Evolutionary conservation across 2,888 invertebrate species (phyloP), one percentile per base, ranked within the genome.

Genomic region (Sarcophaga caerulescens): DNA sequence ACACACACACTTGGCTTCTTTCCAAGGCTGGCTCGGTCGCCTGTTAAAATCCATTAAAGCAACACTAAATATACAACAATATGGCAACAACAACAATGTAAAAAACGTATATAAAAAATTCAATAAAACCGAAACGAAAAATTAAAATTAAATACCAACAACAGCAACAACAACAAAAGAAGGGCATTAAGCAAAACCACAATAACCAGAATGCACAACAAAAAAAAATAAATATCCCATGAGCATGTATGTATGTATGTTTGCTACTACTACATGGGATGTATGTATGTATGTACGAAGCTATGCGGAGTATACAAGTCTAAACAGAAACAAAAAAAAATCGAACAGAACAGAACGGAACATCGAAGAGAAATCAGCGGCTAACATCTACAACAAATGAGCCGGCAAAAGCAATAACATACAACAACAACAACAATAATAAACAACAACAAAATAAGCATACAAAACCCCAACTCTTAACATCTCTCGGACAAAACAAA

Each of bases 31-130:
- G 86, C 75, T 89, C 87, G 86, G 84, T 89, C 87, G 88, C 88
- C 88, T 89, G 88, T 88, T 88, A 79, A 88, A 88, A 88, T 83
- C 85, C 88, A 89, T 89, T 89, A 89, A 88, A 88, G 86, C 80
- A 84, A 86, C 81, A 81, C 83, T 86, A 87, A 88, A 79, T 85
- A 87, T 82, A 60, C 60, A 60, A 60, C 60, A 60, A 71, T 21
- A 68, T 21, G 47, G 35, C 47, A 21, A 60, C 19, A 60, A 65
- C n/a, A 6, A 45, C 25, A 73, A 14, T 2, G 12, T 47, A 66
- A 73, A 76, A 62, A 73, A 47, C 14, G 11, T 47, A 47, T 47
- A 47, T 3, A 52, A 83, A 79, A 87, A 87, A 87, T 87, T 87
- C 87, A 87, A 87, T 87, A 87, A 87, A 87, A 85, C 84, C 87